phyloP scores from a whole-genome alignment of 2,888 invertebrate genomes.

The Eristalis tenax region DNA sequence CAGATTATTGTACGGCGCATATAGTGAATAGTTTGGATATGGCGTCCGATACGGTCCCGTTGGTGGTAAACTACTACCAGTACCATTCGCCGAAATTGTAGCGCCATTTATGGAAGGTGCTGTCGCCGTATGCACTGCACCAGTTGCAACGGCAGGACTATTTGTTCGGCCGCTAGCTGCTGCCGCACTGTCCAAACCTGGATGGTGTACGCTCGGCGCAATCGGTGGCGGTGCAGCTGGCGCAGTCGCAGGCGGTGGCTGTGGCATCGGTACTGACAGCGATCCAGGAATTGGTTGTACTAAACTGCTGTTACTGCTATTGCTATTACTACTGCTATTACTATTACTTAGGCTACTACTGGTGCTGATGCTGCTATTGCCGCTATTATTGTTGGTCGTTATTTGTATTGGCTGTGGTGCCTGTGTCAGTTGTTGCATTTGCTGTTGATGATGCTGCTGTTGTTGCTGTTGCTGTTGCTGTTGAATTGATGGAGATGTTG shows the following conservation, averaged over 20 bases:
- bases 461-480: conserved; percentile 61
- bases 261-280: conserved; percentile 75
- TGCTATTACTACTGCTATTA: conserved; percentile 73
- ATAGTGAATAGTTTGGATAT: conserved; percentile 84
- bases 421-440: conserved; percentile 76
- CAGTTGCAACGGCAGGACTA: conserved; percentile 78
- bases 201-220: conserved; percentile 75
- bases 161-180: conserved; percentile 82
- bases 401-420: conserved; percentile 74
- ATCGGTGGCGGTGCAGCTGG: conserved; percentile 81
- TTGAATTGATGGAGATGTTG: conserved; percentile 72
- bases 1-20: conserved; percentile 90
- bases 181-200: conserved; percentile 76
- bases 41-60: conserved; percentile 79
- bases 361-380: conserved; percentile 70
- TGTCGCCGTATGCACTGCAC: conserved; percentile 74
- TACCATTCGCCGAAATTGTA: conserved; percentile 74
- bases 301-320: conserved; percentile 76
- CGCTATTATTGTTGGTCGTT: conserved; percentile 73
- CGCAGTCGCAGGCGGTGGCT: conserved; percentile 74
- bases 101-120: conserved; percentile 76
- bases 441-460: conserved; percentile 78
- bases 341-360: conserved; percentile 73
- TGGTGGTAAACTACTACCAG: conserved; percentile 77
- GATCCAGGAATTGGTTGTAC: conserved; percentile 82